phyloP scores from a whole-genome alignment of 2,797 vertebrate species.

The Strix occidentalis region DNA sequence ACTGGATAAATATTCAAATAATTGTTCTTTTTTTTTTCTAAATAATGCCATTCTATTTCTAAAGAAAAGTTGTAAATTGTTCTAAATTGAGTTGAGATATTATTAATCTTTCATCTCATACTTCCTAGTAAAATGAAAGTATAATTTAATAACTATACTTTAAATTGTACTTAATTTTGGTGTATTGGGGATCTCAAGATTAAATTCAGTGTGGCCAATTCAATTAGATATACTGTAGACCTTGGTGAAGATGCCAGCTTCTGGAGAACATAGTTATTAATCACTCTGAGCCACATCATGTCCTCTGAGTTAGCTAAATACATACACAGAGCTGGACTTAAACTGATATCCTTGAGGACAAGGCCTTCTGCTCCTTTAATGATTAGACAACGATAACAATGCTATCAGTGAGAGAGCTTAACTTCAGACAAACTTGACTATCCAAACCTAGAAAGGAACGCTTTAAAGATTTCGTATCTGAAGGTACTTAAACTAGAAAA shows the following conservation, averaged over 20 bases:
- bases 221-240: conserved; percentile 29
- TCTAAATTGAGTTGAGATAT: not conserved
- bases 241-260: conserved; percentile 33
- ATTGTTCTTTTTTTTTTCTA: not conserved
- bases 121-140: conserved; percentile 25
- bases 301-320: conserved; percentile 34
- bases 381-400: not conserved
- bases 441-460: not conserved
- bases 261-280: conserved; percentile 31
- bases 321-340: not conserved
- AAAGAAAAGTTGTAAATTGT: not conserved
- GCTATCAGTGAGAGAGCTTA: not conserved
- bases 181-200: conserved; percentile 34
- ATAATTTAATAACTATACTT: conserved; percentile 38
- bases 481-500: not conserved
- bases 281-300: not conserved
- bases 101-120: not conserved
- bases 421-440: not conserved
- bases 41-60: not conserved
- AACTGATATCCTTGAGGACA: not conserved
- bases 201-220: conserved; percentile 42
- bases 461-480: not conserved
- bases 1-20: not conserved
- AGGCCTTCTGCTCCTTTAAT: not conserved
- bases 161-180: conserved; percentile 46